Conservation (phyloP, 2,888 invertebrate species). For the Frankliniella fusca region DNA sequence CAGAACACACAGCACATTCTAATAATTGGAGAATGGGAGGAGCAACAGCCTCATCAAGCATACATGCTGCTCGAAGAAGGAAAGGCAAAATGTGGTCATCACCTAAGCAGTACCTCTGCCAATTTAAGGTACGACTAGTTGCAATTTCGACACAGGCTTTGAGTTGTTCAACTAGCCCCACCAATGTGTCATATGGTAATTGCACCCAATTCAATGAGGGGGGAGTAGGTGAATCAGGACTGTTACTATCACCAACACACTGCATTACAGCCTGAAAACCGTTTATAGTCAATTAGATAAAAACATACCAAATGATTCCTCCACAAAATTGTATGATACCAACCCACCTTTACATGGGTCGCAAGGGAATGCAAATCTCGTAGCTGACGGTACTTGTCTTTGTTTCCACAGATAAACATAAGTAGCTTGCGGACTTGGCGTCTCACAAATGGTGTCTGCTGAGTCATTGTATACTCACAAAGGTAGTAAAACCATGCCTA, state of each 20-base stretch:
- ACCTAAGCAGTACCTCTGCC: conserved; percentile 82
- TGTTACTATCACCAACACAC: conserved; percentile 34
- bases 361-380: conserved; percentile 90
- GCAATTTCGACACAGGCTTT: conserved; percentile 93
- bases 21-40: conserved; percentile 85
- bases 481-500: conserved; percentile 73
- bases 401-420: conserved; percentile 88
- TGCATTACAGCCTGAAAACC: conserved; percentile 46
- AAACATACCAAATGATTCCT: neutral
- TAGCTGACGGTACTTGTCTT: conserved; percentile 90
- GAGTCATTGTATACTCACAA: conserved; percentile 94
- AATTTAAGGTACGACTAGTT: conserved; percentile 84
- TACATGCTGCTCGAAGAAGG: conserved; percentile 71
- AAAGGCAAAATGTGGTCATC: conserved; percentile 75
- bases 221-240: conserved; percentile 27
- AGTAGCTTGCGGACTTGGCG: conserved; percentile 89
- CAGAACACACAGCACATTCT: conserved; percentile 79
- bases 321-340: neutral
- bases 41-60: conserved; percentile 84
- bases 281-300: conserved; percentile 6
- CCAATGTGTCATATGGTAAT: conserved; percentile 76
- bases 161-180: conserved; percentile 89
- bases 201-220: neutral
- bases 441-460: conserved; percentile 82
- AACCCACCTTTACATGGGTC: conserved; percentile 70